Base-by-base conservation (phyloP, 2,113 vertebrate genomes). In the Boulengeromyrus knoepffleri region DNA sequence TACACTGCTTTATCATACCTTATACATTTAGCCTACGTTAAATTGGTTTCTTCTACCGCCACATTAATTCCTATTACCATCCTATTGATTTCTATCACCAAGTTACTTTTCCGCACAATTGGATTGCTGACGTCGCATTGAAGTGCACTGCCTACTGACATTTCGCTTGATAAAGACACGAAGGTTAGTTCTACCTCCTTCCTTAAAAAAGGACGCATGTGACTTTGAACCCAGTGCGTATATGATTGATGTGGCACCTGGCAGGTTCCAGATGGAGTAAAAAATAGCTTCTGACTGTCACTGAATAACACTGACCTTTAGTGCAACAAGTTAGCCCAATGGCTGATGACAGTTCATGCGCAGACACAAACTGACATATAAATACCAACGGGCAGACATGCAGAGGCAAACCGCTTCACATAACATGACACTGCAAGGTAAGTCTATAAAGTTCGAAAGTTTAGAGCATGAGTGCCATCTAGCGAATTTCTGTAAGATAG, bases 391-490 rank as follows among this genome's bases (percentile, higher is more conserved):
- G 58, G 74, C 45, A 39, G 21, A 86, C 74, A 62, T 49, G 36
- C 62, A 83, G 83, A 66, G 58, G 8, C n/a, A 70, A 62, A 56
- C 36, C 39, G 36, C 31, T 24, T 7, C 31, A 46, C 56, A 45
- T 52, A 19, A 52, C 50, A 87, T 36, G 45, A 27, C 84, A 50
- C 47, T 86, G 84, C 27, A 53, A 53, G 31, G 50, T 49, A 36
- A 5, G 49, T 21, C 86, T 27, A 50, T 53, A 24, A 6, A 62
- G n/a, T 88, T 66, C 2, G 13, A 62, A 62, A 66, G 27, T 52
- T 87, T 87, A 87, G n/a, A 36, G 85, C 49, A 31, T 94, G 93
- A 80, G 7, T 86, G 52, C 89, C 89, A 88, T 74, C 58, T 93
- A 95, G 92, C 58, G 53, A 56, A 45, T 45, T 58, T 88, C 31